These are phyloP conservation scores for Furnarius figulus DNA, from an alignment of 2,113 vertebrate genomes.

Conservation along the genomic window DNA sequence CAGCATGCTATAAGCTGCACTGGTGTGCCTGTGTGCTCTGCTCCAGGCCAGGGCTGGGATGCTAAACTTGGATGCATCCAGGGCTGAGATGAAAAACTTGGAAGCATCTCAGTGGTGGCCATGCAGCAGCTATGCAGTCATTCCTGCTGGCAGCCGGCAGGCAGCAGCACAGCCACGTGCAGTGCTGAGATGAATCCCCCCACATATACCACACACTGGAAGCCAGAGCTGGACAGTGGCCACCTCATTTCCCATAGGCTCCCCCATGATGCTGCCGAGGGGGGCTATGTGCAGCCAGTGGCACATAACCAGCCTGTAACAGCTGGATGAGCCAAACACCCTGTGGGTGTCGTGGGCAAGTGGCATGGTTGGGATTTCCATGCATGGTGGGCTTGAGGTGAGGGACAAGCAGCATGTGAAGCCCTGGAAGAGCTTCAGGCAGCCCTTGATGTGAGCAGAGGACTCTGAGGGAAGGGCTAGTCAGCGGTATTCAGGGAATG, in stretches of 20 bases:
- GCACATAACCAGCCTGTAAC: not conserved
- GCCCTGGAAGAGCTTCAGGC: not conserved
- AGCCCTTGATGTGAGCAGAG: not conserved
- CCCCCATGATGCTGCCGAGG: not conserved
- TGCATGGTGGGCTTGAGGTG: not conserved
- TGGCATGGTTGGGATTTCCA: not conserved
- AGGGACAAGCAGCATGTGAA: not conserved
- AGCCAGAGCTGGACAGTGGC: not conserved
- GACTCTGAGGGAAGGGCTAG: not conserved
- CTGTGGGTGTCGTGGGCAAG: rapidly evolving
- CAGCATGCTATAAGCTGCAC: rapidly evolving
- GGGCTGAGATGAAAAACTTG: not conserved
- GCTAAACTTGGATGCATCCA: not conserved
- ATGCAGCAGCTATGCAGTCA: not conserved
- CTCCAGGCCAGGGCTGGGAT: not conserved
- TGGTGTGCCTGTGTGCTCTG: not conserved
- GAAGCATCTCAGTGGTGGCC: rapidly evolving
- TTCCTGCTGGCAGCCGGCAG: not conserved
- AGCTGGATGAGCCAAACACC: not conserved
- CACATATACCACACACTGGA: rapidly evolving
- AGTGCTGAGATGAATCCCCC: not conserved
- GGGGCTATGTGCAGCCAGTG: not conserved
- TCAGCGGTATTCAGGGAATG: not conserved
- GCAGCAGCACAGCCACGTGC: not conserved
- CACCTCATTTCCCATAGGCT: rapidly evolving